Base-by-base conservation (phyloP, 2,888 invertebrate species). In the Orthonevra nobilis region DNA sequence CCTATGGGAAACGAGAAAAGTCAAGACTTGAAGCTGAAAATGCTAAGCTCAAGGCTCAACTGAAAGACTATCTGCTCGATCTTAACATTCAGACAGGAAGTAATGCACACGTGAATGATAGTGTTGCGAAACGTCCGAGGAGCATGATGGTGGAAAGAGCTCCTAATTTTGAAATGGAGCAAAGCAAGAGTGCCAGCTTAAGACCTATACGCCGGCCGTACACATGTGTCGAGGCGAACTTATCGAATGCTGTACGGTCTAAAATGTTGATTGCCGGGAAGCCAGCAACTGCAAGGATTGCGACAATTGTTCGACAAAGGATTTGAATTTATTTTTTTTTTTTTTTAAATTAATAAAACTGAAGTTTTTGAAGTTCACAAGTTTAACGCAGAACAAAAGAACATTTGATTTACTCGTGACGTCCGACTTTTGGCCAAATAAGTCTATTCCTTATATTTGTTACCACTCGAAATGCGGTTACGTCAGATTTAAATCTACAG, bases 11-110 rank as follows among this genome's bases (percentile, higher is more conserved):
- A 74, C 90, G 87, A 48, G 86, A 88, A 38, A 87, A 88, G 56
- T 64, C 79, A 0, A 54, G 75, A 1, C 83, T 92, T 34, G 86
- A 90, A 3, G 89, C 90, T 52, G 93, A 94, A 85, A 95, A 95
- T 85, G 88, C 90, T 4, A 89, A 90, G 52, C 84, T 94, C n/a
- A 92, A 92, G 84, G 87, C 89, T 5, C 91, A 91, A 61, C 88
- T 94, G 69, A 91, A 92, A 83, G 90, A 91, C 36, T 93, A 92
- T 84, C 87, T 94, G 28, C 91, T 92, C 0, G 90, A 91, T 7
- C 83, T 93, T 52, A 92, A 92, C 1, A 88, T 92, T 0, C 83
- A 85, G 60, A 84, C 85, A 26, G 89, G 89, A 15, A 85, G 84
- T 28, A 87, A 86, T 44, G 82, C 82, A 2, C 86, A 86, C 28